phyloP scores from a whole-genome alignment of 2,797 vertebrate species.

The Bovichtus variegatus region DNA sequence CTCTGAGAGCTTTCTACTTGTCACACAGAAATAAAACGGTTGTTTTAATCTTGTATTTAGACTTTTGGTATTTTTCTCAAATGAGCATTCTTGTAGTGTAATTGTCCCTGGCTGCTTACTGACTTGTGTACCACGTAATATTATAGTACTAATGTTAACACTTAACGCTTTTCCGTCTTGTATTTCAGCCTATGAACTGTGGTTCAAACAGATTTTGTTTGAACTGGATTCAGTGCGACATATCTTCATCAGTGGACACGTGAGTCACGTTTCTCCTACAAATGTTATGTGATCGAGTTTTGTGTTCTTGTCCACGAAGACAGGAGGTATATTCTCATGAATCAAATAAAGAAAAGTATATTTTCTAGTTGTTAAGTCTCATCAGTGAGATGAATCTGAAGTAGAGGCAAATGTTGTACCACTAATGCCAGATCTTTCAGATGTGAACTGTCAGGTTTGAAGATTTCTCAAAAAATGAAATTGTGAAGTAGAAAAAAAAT shows the following conservation, averaged over 20 bases:
- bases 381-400: not conserved
- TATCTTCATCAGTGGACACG: conserved; percentile 94
- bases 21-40: not conserved
- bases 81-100: not conserved
- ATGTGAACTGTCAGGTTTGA: not conserved
- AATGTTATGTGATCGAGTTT: not conserved
- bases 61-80: not conserved
- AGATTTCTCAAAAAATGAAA: conserved; percentile 4
- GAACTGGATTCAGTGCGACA: conserved; percentile 95
- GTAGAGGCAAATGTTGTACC: not conserved
- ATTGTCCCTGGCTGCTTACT: not conserved
- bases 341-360: not conserved
- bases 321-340: not conserved
- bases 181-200: conserved; percentile 93
- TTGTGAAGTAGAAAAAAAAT: not conserved
- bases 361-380: not conserved
- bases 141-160: not conserved
- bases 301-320: not conserved
- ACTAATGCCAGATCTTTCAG: not conserved
- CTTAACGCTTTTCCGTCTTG: conserved; percentile 30
- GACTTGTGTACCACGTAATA: not conserved
- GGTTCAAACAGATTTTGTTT: conserved; percentile 98
- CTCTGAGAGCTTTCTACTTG: not conserved
- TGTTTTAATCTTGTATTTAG: not conserved
- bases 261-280: conserved; percentile 81